phyloP scores from a whole-genome alignment of 2,113 vertebrate species.

The Pagrus major region DNA sequence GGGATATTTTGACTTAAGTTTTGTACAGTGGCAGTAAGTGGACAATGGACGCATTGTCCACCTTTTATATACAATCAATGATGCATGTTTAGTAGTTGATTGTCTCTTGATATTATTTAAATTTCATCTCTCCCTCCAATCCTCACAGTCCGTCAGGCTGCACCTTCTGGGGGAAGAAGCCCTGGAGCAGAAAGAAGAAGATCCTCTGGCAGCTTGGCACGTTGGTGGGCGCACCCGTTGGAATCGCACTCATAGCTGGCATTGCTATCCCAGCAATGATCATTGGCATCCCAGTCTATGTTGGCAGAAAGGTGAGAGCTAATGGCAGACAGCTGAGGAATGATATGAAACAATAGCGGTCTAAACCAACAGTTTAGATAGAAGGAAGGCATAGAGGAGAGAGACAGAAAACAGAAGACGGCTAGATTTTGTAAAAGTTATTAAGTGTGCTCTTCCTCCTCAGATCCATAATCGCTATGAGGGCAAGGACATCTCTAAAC shows the following conservation, averaged over 20 bases:
- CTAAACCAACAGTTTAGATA: not conserved
- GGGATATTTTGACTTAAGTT: too few relatives aligned
- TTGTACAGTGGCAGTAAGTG: too few relatives aligned
- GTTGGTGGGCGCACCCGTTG: slow-evolving; percentile 96
- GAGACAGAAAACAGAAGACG: not conserved
- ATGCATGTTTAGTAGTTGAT: too few relatives aligned
- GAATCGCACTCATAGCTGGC: slow-evolving; percentile 98
- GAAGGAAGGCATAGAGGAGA: not conserved
- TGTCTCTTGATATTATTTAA: too few relatives aligned
- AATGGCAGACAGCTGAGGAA: not conserved
- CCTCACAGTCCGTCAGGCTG: slow-evolving; percentile 93
- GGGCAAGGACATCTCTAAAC: slow-evolving; percentile 97
- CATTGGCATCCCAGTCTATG: slow-evolving; percentile 98
- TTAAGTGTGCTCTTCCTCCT: not conserved
- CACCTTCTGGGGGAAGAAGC: slow-evolving; percentile 99
- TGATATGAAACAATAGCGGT: too few relatives aligned
- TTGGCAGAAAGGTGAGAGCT: slow-evolving; percentile 93
- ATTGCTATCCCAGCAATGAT: slow-evolving; percentile 99
- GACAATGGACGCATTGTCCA: too few relatives aligned
- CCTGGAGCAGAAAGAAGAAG: slow-evolving; percentile 99
- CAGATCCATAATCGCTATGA: slow-evolving; percentile 98
- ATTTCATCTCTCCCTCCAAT: not conserved
- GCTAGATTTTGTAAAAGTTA: not conserved
- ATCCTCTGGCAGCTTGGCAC: slow-evolving; percentile 98
- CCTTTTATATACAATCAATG: too few relatives aligned